Percentiles rank a stretch among this genome's conserved stretches.
Evolutionary conservation across 1,140 invertebrate species (phyloP).

Genomic region (Drosophila truncata): DNA sequence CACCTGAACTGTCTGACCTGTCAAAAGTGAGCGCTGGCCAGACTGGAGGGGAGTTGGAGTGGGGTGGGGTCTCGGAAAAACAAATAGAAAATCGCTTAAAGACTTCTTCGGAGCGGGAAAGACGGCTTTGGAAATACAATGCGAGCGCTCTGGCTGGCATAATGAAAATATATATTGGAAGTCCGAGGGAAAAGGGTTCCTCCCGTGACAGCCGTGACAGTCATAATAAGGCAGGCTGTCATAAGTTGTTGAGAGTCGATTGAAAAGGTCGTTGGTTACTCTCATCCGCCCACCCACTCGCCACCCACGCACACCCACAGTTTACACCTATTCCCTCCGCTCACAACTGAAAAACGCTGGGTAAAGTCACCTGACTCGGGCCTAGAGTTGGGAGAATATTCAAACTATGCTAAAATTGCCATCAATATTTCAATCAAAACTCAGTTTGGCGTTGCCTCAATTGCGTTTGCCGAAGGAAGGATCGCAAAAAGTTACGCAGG

Average conservation of each 20-base stretch:
- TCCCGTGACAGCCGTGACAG: constrained; percentile 68
- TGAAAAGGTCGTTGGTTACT: constrained; percentile 53
- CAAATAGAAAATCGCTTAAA: constrained; percentile 75
- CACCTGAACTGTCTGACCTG: constrained; percentile 75
- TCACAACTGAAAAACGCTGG: background rate
- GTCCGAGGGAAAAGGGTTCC: constrained; percentile 18
- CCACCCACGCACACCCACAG: constrained; percentile 32
- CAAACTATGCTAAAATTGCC: constrained; percentile 73
- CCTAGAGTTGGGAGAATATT: constrained; percentile 31
- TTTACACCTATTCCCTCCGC: constrained; percentile 59
- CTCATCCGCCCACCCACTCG: constrained; percentile 1
- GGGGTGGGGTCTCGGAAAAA: constrained; percentile 32
- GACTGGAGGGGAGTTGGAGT: background rate
- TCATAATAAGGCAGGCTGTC: constrained; percentile 76
- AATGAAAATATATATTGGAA: constrained; percentile 73
- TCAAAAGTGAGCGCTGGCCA: constrained; percentile 42
- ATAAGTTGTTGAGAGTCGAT: constrained; percentile 69
- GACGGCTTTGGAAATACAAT: constrained; percentile 9
- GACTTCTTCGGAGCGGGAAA: constrained; percentile 20
- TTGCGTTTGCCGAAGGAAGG: constrained; percentile 10
- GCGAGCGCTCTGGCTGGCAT: constrained; percentile 21
- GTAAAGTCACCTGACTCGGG: constrained; percentile 8
- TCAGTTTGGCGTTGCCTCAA: constrained; percentile 39
- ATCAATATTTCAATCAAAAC: constrained; percentile 77
- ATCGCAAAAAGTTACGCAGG: background rate